Evolutionary conservation across 2,888 invertebrate genomes (phyloP), one percentile per base, ranked within the genome.

Genomic region (Aspidapion aeneum): DNA sequence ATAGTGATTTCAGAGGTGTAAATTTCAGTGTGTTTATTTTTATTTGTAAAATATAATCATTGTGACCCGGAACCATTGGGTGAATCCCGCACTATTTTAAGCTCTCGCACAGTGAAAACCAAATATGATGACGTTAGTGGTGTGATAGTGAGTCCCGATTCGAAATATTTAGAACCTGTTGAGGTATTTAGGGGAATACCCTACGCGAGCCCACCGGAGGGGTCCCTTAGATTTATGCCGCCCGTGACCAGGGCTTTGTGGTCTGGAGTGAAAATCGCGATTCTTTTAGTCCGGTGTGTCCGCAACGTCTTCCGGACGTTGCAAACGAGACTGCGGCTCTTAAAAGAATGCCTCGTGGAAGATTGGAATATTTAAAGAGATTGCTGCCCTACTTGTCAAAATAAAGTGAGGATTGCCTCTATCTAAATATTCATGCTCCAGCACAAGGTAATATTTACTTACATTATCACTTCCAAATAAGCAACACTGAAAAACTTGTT

Each of bases 341-440:
- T 71, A 89, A 87, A 75, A 86, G 88, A 75, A 94, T 96, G 90
- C 96, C 97, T 7, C 88, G 87, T 73, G 96, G 95, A 21, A 84
- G 96, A 68, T 82, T 93, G 75, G 94, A 95, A 77, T 93, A 96
- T 78, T 84, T 98, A 74, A 91, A 90, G 79, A 86, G 95, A 74
- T 85, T 98, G 79, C 81, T 94, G 73, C 94, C 95, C 52, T 90
- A 92, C 79, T 85, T 98, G 71, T 88, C 87, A 71, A 91, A 96
- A 79, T 96, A 98, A 82, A 94, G 91, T 71, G 98, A 98, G 84
- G 97, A 98, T 83, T 98, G 98, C 77, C 87, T 98, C 68, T 96
- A 95, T 80, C 86, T 98, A 78, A 98, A 98, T 82, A 91, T 98
- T 76, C 98, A 96, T 83, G 93, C 95, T 21, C 98, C 98, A 60